Evolutionary conservation across 1,140 invertebrate species (phyloP).

Genomic region (Homalodisca vitripennis): DNA sequence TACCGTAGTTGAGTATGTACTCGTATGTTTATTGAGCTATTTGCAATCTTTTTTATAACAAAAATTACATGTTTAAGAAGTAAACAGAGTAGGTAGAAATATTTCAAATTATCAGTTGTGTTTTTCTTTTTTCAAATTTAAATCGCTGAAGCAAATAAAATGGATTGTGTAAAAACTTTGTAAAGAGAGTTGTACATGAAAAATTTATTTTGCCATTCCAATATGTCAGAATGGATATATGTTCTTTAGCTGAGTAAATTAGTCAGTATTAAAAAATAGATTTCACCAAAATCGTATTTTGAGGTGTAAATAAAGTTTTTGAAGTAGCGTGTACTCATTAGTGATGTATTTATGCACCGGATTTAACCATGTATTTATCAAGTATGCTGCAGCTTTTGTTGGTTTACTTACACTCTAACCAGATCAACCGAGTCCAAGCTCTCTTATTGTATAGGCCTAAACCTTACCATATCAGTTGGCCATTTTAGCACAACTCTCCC

Average conservation of each 20-base stretch:
- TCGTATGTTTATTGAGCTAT: too few species aligned
- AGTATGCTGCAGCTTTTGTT: too few species aligned
- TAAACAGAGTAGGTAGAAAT: too few species aligned
- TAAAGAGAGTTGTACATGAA: background rate
- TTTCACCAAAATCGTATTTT: conserved; percentile 9
- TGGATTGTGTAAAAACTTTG: background rate
- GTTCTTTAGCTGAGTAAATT: background rate
- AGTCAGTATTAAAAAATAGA: conserved; percentile 3
- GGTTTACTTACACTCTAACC: too few species aligned
- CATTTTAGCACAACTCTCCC: background rate
- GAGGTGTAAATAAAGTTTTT: conserved; percentile 18
- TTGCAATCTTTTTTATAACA: too few species aligned
- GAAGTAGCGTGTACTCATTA: conserved; percentile 6
- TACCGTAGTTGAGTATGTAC: too few species aligned
- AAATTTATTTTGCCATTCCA: background rate
- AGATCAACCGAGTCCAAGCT: background rate
- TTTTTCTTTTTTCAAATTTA: background rate
- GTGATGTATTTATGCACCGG: conserved; percentile 18
- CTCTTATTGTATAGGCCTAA: background rate
- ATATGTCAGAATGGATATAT: background rate
- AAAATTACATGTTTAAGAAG: too few species aligned
- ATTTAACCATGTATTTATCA: background rate
- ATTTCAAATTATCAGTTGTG: background rate
- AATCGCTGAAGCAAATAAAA: background rate
- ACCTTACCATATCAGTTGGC: background rate